Evolutionary conservation across 1,140 invertebrate species (phyloP), one percentile per base, ranked within the genome.

Genomic region (Brachionus sp.): DNA sequence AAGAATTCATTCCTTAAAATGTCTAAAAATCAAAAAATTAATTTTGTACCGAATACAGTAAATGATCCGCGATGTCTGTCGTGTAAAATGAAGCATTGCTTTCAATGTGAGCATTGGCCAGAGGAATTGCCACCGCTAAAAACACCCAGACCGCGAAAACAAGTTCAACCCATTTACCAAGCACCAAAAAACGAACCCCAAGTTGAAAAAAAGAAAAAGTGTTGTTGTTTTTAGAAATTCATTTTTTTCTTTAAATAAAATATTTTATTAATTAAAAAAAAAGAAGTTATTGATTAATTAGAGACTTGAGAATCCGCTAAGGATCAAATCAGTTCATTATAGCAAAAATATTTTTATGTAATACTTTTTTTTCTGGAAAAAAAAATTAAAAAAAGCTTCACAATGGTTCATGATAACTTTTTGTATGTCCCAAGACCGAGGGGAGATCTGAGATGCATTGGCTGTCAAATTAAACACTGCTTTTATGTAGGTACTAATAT

Each of bases 81-180:
- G 10, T 75, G 70, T 25, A 75, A 75, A 46, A 75, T 75, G 39
- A 44, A 46, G 44, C 70, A 75, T 46, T 75, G 70, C 44, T 75
- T 75, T 39, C 70, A 75, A 50, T 75, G 70, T 33, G 70, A 75
- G 29, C 70, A 75, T 25, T 46, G 44, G 33, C 42, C 10, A 3
- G 33, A 25, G 23, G 4, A 25, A 33, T 13, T 46, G 19, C 70
- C 70, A 25, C n/a, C 16, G 7, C n/a, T 13, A 1, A 46, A 13
- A 4, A 33, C 19, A 13, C 37, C 39, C 29, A 9, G 19, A 75
- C 42, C 16, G 23, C 33, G 33, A 39, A 29, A 68, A 25, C 64
- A 33, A 37, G 33, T 75, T 7, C 70, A 75, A 25, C 19, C 70
- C 1, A 44, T 75, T 29, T 75, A 75, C 13, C 70, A 46, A 75